These are phyloP conservation scores for Hylaea fasciaria DNA, from an alignment of 2,888 invertebrate species.

Conservation along the genomic window DNA sequence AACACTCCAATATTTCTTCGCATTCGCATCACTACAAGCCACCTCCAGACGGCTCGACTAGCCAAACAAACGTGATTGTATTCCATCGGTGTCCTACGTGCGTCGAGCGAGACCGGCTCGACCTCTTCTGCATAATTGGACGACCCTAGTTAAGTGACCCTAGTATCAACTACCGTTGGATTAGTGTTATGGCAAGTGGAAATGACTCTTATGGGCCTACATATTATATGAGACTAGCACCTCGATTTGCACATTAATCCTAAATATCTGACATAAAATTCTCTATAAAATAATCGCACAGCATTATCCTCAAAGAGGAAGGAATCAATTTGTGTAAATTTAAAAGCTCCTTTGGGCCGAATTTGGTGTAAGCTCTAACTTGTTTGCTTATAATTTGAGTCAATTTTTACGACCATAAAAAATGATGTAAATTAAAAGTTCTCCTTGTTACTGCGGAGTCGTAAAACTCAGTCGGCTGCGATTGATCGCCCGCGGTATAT, in stretches of 20 bases:
- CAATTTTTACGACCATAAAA: slow-evolving; percentile 16
- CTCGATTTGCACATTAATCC: no score
- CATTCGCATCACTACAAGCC: not conserved
- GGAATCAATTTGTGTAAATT: not conserved
- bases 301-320: not conserved
- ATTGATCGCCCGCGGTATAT: slow-evolving; percentile 24
- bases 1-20: no score
- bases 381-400: slow-evolving; percentile 9
- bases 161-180: slow-evolving; percentile 1
- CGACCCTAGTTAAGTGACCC: slow-evolving; percentile 2
- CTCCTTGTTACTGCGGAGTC: slow-evolving; percentile 13
- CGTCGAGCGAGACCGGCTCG: not conserved
- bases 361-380: not conserved
- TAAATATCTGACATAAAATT: no score
- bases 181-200: slow-evolving; percentile 7
- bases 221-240: no score
- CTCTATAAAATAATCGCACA: not conserved
- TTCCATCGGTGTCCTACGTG: not conserved
- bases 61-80: slow-evolving; percentile 18
- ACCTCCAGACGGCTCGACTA: slow-evolving; percentile 23
- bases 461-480: slow-evolving; percentile 7
- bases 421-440: slow-evolving; percentile 26
- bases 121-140: slow-evolving; percentile 20
- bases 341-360: not conserved
- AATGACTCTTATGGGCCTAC: no score